A percentile compares a stretch with the other conserved stretches of the same genome.
Evolutionary conservation across 30 jellyfish, hydroid and myxozoan genomes (phyloP).

Genomic region (Pseudorhiza aurosa): DNA sequence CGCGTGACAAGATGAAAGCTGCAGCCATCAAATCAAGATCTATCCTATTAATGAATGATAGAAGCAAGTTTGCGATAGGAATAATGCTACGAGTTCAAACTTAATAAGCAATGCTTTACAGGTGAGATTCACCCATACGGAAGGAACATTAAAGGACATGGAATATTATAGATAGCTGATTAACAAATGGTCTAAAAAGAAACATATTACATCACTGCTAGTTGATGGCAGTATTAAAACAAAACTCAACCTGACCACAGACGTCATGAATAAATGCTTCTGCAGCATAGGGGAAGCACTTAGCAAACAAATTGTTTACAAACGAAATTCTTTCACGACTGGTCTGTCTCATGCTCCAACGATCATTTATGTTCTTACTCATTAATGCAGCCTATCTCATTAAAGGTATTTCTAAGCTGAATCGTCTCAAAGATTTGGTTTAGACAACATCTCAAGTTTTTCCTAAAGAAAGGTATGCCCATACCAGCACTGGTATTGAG

Average conservation of each 20-base stretch:
- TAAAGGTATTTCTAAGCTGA: too few relatives aligned
- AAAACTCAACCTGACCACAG: neutral
- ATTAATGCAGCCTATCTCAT: too few relatives aligned
- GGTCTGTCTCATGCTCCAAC: neutral
- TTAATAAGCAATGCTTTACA: neutral
- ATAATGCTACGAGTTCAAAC: neutral
- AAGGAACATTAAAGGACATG: neutral
- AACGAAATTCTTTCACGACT: neutral
- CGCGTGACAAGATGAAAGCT: constrained; percentile 10
- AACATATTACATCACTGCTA: constrained; percentile 3
- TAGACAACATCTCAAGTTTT: too few relatives aligned
- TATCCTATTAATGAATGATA: neutral
- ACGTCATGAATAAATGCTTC: constrained; percentile 14
- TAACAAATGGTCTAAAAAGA: constrained; percentile 20
- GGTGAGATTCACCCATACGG: neutral
- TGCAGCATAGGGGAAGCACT: constrained; percentile 16
- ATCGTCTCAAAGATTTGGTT: too few relatives aligned
- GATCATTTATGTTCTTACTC: too few relatives aligned
- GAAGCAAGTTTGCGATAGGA: neutral
- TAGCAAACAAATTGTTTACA: neutral
- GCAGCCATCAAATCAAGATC: constrained; percentile 18
- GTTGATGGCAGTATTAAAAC: neutral
- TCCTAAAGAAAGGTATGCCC: too few relatives aligned
- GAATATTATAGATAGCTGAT: neutral
- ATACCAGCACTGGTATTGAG: too few relatives aligned